phyloP scores from a whole-genome alignment of 2,113 vertebrate genomes.

The Chinchilla lanigera region DNA sequence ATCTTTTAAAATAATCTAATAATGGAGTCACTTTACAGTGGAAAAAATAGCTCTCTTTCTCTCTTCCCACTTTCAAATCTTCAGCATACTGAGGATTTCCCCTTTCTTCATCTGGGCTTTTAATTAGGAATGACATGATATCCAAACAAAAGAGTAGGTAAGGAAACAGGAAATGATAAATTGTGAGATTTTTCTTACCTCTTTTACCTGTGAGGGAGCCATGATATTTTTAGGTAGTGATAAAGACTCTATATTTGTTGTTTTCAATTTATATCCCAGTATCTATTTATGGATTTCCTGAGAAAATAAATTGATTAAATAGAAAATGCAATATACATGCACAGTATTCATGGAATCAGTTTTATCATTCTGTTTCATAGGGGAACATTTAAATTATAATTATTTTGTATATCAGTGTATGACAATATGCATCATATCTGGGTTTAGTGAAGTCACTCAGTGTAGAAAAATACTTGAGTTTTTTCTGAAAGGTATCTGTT shows the following conservation, averaged over 20 bases:
- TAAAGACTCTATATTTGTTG: slow-evolving; percentile 22
- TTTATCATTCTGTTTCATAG: neutral
- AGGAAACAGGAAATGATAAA: slow-evolving; percentile 1
- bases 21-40: neutral
- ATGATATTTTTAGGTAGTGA: slow-evolving; percentile 9
- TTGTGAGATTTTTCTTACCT: neutral
- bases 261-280: slow-evolving; percentile 18
- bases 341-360: neutral
- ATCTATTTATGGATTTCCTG: neutral
- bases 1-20: neutral
- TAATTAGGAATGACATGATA: neutral
- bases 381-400: neutral
- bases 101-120: slow-evolving; percentile 9
- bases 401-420: neutral
- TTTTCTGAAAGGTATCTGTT: neutral
- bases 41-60: neutral
- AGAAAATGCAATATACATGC: neutral
- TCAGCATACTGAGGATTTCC: neutral
- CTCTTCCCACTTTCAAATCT: neutral
- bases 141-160: neutral
- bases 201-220: neutral
- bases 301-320: neutral
- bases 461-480: neutral
- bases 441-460: neutral
- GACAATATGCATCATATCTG: neutral